Conservation (phyloP, 1,140 invertebrate species). For the Arctopsyche grandis region DNA sequence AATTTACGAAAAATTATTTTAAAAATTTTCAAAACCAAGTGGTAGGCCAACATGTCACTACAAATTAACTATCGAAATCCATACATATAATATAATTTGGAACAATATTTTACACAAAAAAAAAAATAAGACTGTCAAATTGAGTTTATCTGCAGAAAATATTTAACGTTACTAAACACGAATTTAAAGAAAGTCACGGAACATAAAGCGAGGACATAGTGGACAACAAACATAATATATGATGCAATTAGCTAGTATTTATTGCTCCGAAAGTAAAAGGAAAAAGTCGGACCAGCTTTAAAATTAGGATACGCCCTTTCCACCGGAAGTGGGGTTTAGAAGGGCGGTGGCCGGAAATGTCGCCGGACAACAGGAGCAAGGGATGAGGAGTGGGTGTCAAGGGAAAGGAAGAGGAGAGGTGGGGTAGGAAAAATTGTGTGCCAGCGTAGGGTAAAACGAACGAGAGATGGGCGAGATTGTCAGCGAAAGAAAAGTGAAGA, state of each 20-base stretch:
- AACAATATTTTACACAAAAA: too few species aligned
- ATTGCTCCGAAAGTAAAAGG: conserved; percentile 5
- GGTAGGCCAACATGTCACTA: too few species aligned
- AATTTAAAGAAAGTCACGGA: conserved; percentile 30
- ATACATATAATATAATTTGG: too few species aligned
- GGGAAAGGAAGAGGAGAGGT: too few species aligned
- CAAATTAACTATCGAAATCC: too few species aligned
- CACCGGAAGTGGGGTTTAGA: conserved; percentile 35
- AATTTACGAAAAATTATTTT: too few species aligned
- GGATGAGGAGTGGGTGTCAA: not conserved
- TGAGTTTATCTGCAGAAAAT: not conserved
- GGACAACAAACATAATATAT: conserved; percentile 27
- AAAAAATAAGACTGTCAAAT: too few species aligned
- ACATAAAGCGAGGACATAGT: conserved; percentile 31
- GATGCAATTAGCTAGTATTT: conserved; percentile 32
- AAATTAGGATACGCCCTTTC: conserved; percentile 41
- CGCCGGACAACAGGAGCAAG: conserved; percentile 22
- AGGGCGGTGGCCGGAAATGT: conserved; percentile 42
- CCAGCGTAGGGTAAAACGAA: conserved; percentile 4
- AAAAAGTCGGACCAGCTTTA: conserved; percentile 36
- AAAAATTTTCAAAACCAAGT: too few species aligned
- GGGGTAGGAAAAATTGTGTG: conserved; percentile 29
- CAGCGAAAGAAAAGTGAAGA: conserved; percentile 26
- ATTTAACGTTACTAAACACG: not conserved
- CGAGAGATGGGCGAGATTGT: conserved; percentile 13